Base-by-base conservation (phyloP, 2,113 vertebrate genomes). In the Malurus melanocephalus region DNA sequence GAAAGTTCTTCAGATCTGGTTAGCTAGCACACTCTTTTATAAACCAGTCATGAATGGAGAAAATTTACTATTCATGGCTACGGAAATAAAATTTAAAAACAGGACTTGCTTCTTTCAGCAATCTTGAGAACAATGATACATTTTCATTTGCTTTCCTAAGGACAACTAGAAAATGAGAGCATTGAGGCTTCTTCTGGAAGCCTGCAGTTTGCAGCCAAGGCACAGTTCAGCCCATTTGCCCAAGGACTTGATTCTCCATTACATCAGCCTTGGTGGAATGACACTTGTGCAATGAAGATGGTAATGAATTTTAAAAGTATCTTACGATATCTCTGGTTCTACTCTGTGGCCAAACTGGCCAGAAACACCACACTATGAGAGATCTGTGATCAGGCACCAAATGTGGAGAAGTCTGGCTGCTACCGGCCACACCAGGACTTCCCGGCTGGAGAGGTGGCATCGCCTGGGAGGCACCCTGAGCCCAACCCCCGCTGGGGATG, bases 31-130 rank as follows among this genome's bases (percentile, higher is more conserved):
- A 49, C 42, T 61, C 56, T 82, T 83, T 80, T 76, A 92, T 55
- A 85, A 88, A 81, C 5, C 32, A 42, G 24, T 11, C 59, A 86
- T 81, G 78, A 95, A 94, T 68, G 46, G 33, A 76, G 33, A 11
- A 90, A 92, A 94, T 81, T 91, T 93, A 81, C 62, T 90, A 68
- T 87, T 86, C 66, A 87, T 65, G 45, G 16, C 42, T 56, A 69
- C 4, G 19, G 87, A 91, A 92, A 90, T 73, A 68, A 83, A 87
- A 74, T 71, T 74, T 7, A 0, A 26, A 84, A 64, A 80, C 88
- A 71, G 24, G 33, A 74, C 13, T 89, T 57, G 20, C 28, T 84
- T 91, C 49, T 79, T 88, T 84, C 69, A 91, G 57, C 49, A 78
- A 24, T 53, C 62, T 80, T 67, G 73, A 84, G 61, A 88, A 86